Base-by-base conservation (phyloP, 2,797 vertebrate species). In the Ciconia nigra region DNA sequence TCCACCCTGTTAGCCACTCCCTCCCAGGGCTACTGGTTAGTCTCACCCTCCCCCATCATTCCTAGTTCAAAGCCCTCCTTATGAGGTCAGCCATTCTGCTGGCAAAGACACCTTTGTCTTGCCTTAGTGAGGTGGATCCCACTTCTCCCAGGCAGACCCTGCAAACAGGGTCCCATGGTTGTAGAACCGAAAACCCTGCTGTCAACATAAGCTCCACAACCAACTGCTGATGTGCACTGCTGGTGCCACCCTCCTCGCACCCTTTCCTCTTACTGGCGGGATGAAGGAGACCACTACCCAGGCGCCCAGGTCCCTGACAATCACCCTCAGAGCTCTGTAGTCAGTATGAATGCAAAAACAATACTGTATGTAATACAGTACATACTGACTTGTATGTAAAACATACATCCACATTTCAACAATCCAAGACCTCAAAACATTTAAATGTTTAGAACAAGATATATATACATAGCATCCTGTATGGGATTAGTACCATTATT, bases 261-360 rank as follows among this genome's bases (percentile, higher is more conserved):
- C 31, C 12, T 3, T 39, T 13, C 33, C 22, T 33, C 22, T n/a
- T 37, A 15, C 31, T 15, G 19, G 31, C 7, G 28, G 41, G 35
- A 20, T 26, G 19, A 47, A 37, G 29, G 13, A 47, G 16, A 51
- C 2, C 22, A 44, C 9, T 2, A n/a, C 13, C 6, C 15, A 16
- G n/a, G 25, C 8, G 39, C 20, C 15, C 2, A 0, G 11, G 21
- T 15, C 33, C 25, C 28, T 14, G 17, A 26, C 28, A 31, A 9
- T 11, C 9, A 0, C 4, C 17, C 21, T 33, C 54, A 73, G 24
- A 55, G 28, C 37, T 39, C 46, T 31, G 19, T 5, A 39, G 59
- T 22, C 28, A 51, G 28, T 15, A 51, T 2, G 4, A 6, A 35
- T 2, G 31, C 22, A 65, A 58, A 61, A 29, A 7, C 10, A 5